These are phyloP conservation scores for Falcunculus frontatus DNA, from an alignment of 2,113 vertebrate species.

Conservation along the genomic window DNA sequence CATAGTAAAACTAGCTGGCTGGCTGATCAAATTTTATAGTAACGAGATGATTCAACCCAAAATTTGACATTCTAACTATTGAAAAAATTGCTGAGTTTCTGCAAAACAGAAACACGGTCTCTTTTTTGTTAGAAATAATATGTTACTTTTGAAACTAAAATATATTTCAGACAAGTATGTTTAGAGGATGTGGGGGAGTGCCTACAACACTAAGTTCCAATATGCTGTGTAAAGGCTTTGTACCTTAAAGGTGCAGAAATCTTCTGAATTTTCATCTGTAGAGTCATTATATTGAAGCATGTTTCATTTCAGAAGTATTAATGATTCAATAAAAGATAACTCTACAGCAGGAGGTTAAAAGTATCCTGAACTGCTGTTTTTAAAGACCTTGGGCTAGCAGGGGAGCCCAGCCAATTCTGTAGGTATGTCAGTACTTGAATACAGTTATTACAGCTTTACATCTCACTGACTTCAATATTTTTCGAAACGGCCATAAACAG, in stretches of 20 bases:
- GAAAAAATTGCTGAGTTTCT: background rate
- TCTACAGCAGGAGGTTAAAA: background rate
- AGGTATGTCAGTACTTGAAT: background rate
- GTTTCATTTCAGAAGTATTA: background rate
- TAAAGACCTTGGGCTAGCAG: background rate
- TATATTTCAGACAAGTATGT: background rate
- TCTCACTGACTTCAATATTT: background rate
- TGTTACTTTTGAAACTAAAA: background rate
- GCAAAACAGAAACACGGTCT: background rate
- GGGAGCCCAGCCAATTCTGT: background rate
- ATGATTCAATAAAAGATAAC: background rate
- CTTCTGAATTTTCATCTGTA: background rate
- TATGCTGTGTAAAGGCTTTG: background rate
- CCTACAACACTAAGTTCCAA: background rate
- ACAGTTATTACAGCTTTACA: background rate
- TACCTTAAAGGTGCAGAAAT: background rate
- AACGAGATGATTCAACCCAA: background rate
- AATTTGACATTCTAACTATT: background rate
- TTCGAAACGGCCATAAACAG: background rate
- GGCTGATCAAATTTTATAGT: background rate
- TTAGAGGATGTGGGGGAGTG: background rate
- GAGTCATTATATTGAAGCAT: background rate
- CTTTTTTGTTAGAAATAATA: background rate
- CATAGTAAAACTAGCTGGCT: background rate
- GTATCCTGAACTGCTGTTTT: background rate